Evolutionary conservation across 2,888 invertebrate genomes (phyloP).

Genomic region (Andricus quercusramuli): DNA sequence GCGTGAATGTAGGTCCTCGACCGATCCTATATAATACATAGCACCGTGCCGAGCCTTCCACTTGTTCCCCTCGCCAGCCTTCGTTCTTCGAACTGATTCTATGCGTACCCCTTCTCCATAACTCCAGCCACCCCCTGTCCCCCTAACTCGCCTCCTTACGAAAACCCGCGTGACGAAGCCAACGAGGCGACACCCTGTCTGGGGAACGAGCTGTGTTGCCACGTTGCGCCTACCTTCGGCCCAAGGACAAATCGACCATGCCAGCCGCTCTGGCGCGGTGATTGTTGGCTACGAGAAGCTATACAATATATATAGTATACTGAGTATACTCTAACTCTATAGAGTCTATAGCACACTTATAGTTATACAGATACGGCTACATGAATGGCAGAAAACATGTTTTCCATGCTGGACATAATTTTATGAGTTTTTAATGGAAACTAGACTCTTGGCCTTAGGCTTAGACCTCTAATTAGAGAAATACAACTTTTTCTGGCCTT

Average conservation of each 20-base stretch:
- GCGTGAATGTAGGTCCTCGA: conserved; percentile 78
- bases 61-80: conserved; percentile 57
- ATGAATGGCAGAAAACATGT: neutral
- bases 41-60: conserved; percentile 54
- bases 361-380: too few relatives aligned
- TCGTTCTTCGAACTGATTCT: conserved; percentile 53
- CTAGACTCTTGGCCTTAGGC: neutral
- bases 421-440: neutral
- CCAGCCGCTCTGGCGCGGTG: conserved; percentile 76
- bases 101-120: conserved; percentile 47
- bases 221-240: conserved; percentile 70
- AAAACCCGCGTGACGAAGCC: conserved; percentile 83
- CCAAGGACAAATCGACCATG: conserved; percentile 77
- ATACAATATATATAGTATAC: conserved; percentile 45
- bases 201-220: conserved; percentile 76
- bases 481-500: neutral
- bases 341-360: too few relatives aligned
- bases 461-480: neutral
- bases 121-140: conserved; percentile 52
- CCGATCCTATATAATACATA: conserved; percentile 71
- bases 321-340: too few relatives aligned
- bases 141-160: conserved; percentile 41
- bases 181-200: conserved; percentile 96
- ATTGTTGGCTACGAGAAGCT: conserved; percentile 57
- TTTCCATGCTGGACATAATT: neutral